Percentiles rank a stretch among this genome's conserved stretches.
Evolutionary conservation across 2,113 vertebrate genomes (phyloP).

Genomic region (Nansenia antarctica): DNA sequence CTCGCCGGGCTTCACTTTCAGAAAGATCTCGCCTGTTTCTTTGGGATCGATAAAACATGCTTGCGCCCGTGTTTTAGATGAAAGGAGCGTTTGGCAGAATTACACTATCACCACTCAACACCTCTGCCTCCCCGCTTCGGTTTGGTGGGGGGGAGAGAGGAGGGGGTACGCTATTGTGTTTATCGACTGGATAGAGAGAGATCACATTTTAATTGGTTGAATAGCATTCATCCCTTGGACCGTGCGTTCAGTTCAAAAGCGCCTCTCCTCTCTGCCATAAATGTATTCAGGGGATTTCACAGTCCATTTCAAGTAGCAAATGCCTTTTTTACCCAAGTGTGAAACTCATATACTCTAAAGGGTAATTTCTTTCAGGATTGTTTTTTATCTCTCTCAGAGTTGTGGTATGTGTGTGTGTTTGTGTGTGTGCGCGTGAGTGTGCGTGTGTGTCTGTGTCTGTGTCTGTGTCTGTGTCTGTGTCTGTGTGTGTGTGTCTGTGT

Average conservation of each 20-base stretch:
- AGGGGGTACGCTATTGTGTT: neutral
- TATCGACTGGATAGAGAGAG: neutral
- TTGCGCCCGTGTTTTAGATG: neutral
- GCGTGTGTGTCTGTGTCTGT: neutral
- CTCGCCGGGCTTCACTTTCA: neutral
- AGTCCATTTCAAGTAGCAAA: neutral
- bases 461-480: neutral
- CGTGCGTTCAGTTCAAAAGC: neutral
- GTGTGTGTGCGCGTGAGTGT: neutral
- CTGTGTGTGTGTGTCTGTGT: neutral
- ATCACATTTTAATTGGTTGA: constrained; percentile 10
- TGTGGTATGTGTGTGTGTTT: neutral
- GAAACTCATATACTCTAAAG: neutral
- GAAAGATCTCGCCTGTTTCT: neutral
- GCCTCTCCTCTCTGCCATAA: neutral
- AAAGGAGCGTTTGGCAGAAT: neutral
- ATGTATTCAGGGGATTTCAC: neutral
- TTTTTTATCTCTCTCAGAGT: neutral
- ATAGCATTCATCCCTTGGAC: neutral
- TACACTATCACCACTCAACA: neutral
- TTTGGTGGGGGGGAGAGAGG: too few relatives aligned
- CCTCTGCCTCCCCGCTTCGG: neutral
- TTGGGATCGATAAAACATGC: neutral
- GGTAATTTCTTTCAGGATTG: neutral
- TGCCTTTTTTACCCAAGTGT: neutral